Conservation (phyloP, 2,888 invertebrate species). For the Slavum lentiscoides region DNA sequence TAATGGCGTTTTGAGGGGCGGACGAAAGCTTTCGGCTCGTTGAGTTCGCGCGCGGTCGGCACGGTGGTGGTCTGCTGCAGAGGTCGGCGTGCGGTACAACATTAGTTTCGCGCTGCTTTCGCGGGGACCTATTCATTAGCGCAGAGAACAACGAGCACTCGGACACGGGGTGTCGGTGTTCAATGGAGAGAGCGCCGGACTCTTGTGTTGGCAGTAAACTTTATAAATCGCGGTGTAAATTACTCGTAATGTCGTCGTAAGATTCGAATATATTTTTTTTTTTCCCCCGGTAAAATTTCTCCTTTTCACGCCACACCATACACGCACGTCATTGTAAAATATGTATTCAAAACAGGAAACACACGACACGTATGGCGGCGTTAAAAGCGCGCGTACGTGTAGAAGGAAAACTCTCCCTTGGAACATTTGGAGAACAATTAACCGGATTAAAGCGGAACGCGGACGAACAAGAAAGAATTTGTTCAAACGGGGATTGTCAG, state of each 20-base stretch:
- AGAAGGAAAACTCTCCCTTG: no score
- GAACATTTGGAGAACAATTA: no score
- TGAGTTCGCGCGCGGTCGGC: no score
- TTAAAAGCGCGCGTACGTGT: no score
- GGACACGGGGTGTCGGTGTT: not conserved
- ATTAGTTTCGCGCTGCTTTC: constrained; percentile 32
- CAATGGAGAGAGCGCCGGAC: not conserved
- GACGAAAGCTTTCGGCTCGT: constrained; percentile 18
- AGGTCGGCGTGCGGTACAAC: not conserved
- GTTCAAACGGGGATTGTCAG: no score
- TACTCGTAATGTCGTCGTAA: not conserved
- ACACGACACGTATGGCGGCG: no score
- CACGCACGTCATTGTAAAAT: no score
- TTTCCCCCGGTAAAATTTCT: no score
- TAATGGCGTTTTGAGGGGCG: constrained; percentile 42
- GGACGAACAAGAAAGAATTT: no score
- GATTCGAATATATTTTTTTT: constrained; percentile 11
- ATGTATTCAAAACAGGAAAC: no score
- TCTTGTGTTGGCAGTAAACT: not conserved
- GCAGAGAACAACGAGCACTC: not conserved
- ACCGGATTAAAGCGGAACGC: no score
- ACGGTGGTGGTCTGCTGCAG: not conserved
- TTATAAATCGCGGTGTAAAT: constrained; percentile 16
- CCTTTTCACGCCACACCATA: no score
- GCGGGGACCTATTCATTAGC: constrained; percentile 32